Evolutionary conservation across 2,113 vertebrate species (phyloP), one percentile per base, ranked within the genome.

Genomic region (Tautogolabrus adspersus): DNA sequence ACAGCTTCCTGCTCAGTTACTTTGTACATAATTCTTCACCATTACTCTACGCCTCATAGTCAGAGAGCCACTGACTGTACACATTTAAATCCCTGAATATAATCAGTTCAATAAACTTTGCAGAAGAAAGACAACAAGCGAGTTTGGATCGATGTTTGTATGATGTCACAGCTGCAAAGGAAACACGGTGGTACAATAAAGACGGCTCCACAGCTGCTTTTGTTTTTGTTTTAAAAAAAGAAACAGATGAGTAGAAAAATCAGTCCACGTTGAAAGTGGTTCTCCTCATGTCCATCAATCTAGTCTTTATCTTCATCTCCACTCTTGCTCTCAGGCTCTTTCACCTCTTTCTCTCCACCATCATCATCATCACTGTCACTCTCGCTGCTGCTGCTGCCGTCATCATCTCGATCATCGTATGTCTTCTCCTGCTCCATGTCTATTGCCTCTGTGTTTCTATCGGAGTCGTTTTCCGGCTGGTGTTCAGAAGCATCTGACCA

Each of bases 391-490:
- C n/a, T n/a, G 47, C 19, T 51, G 18, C 6, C 42, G 0, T 60
- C 58, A 0, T 90, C 86, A 0, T 90, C 82, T 46, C 47, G 11
- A 10, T 90, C 89, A 83, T 88, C 74, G 6, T 64, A 6, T 0
- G 21, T 47, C 1, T 49, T 54, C 40, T 59, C 60, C 44, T 18
- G 19, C 1, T 72, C 72, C 0, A 18, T 21, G 46, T 79, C 70
- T 0, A 37, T 3, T 0, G 47, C 4, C 3, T 0, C 61, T 0
- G 4, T 16, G 59, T 66, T 63, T 52, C 88, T 18, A 81, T 54
- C 72, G 0, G 56, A 16, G 0, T 30, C 30, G 4, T 22, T 59
- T 1, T 66, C 60, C 0, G 38, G 37, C 34, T 1, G 64, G 0
- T 67, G 51, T 7, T 66, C 70, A 2, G 51, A 0, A 22, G 10